Conservation (phyloP, 2,113 vertebrate species). For the Reinhardtius hippoglossoides region DNA sequence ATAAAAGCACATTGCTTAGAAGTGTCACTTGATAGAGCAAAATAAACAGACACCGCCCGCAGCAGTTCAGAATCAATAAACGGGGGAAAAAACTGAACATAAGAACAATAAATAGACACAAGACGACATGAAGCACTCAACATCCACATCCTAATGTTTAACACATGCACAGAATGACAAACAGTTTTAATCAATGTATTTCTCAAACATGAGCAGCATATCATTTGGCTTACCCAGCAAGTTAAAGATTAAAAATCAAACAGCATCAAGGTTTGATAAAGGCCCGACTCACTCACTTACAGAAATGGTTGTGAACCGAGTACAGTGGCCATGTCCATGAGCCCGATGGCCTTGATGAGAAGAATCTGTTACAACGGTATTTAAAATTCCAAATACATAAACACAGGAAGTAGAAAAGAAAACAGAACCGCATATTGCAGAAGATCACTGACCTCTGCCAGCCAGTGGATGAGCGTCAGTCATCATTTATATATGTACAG, state of each 20-base stretch:
- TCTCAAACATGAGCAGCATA: conserved; percentile 47
- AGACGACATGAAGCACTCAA: conserved; percentile 53
- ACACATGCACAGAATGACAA: conserved; percentile 25
- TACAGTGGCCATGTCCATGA: conserved; percentile 5
- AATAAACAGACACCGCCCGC: conserved; percentile 63
- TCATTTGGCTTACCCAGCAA: conserved; percentile 49
- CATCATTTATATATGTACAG: conserved; percentile 37
- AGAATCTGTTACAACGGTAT: conserved; percentile 37
- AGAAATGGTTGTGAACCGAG: conserved; percentile 7
- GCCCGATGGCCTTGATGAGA: background rate
- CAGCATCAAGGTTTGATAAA: conserved; percentile 24
- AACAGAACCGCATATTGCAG: conserved; percentile 37
- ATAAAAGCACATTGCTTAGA: conserved; percentile 45
- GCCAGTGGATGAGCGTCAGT: conserved; percentile 64
- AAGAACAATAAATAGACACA: conserved; percentile 68
- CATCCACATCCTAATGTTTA: conserved; percentile 44
- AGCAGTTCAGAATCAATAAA: conserved; percentile 61
- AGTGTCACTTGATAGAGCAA: conserved; percentile 50
- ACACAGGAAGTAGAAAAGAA: conserved; percentile 26
- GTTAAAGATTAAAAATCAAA: conserved; percentile 26
- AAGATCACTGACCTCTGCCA: conserved; percentile 50
- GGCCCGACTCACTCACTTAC: conserved; percentile 16
- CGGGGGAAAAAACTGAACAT: conserved; percentile 16
- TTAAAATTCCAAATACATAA: conserved; percentile 44
- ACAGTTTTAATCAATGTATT: conserved; percentile 5